These are phyloP conservation scores for Drosophila leonis DNA, from an alignment of 2,888 invertebrate genomes.

Conservation along the genomic window DNA sequence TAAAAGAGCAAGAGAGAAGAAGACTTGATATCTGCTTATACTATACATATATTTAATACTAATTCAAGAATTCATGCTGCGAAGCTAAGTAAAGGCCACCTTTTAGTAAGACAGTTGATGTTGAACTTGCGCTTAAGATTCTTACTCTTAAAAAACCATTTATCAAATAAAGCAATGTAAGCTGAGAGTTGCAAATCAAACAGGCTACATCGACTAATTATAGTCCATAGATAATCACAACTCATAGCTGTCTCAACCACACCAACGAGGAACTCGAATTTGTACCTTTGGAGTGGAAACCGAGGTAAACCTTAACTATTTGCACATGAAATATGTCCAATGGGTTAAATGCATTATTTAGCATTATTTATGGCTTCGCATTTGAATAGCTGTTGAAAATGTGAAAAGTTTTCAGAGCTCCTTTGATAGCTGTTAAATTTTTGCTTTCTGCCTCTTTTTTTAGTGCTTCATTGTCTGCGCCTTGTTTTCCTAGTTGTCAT, in stretches of 20 bases:
- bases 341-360: slow-evolving; percentile 17
- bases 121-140: no score
- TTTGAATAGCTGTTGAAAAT: slow-evolving; percentile 10
- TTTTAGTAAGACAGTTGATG: no score
- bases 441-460: not conserved
- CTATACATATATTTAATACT: no score
- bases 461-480: slow-evolving; percentile 19
- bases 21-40: no score
- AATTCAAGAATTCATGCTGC: no score
- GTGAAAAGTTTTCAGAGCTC: slow-evolving; percentile 27
- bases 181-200: not conserved
- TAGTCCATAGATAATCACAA: not conserved
- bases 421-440: slow-evolving; percentile 13
- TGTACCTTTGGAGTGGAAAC: no score
- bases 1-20: no score
- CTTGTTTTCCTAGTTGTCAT: slow-evolving; percentile 51
- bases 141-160: not conserved
- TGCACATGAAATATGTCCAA: not conserved
- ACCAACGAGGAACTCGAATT: not conserved
- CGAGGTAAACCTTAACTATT: not conserved
- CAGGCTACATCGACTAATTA: not conserved
- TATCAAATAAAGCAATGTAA: not conserved
- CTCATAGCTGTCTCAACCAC: not conserved
- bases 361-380: slow-evolving; percentile 13
- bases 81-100: no score